phyloP scores from a whole-genome alignment of 1,140 invertebrate genomes.

The Gryon sp. region DNA sequence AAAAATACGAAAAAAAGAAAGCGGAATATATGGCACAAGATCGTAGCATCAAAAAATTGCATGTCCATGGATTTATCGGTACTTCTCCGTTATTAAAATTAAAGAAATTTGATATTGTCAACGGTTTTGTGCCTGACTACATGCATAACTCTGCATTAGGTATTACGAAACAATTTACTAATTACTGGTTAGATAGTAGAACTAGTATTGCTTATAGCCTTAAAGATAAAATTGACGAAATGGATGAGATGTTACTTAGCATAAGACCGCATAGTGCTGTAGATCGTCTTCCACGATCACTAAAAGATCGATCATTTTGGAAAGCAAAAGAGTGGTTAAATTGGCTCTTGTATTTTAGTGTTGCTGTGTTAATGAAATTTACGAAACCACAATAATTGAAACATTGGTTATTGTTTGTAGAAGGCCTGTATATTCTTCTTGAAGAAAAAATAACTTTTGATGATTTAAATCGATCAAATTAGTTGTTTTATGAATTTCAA shows the following conservation, averaged over 20 bases:
- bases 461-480: conserved; percentile 5
- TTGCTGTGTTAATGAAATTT: conserved; percentile 16
- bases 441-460: conserved; percentile 13
- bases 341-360: conserved; percentile 34
- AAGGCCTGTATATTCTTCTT: conserved; percentile 27
- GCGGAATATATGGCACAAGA: neutral
- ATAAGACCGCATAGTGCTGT: conserved; percentile 1
- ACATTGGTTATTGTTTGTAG: conserved; percentile 18
- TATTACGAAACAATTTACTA: conserved; percentile 27
- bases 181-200: conserved; percentile 17
- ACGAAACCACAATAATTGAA: conserved; percentile 23
- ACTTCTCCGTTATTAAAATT: conserved; percentile 13
- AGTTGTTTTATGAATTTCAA: conserved; percentile 22
- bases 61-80: conserved; percentile 26
- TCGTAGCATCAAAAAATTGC: neutral
- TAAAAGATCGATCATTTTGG: conserved; percentile 21
- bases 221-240: conserved; percentile 3
- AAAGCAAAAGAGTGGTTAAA: conserved; percentile 46
- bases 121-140: conserved; percentile 30
- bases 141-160: conserved; percentile 21
- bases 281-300: neutral
- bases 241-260: conserved; percentile 3
- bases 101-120: conserved; percentile 27
- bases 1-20: conserved; percentile 6
- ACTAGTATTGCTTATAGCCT: conserved; percentile 10